Evolutionary conservation across 1,140 invertebrate genomes (phyloP), one percentile per base, ranked within the genome.

Genomic region (Diabrotica virgifera): DNA sequence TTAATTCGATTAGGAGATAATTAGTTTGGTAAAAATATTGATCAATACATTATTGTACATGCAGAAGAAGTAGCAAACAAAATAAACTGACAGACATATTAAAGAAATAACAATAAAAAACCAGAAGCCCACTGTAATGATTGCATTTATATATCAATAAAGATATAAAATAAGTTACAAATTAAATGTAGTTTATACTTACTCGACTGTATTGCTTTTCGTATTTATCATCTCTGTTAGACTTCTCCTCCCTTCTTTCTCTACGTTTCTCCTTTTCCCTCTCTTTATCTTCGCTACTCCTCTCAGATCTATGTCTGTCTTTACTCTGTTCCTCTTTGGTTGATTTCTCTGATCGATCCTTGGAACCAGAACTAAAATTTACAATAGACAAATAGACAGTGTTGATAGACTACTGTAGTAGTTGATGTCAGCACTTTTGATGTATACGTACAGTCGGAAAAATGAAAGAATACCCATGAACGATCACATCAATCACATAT

Each of bases 261-360:
- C 77, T 53, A 75, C 75, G 66, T 74, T 77, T 51, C 74, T 66
- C 68, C 75, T 71, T 71, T 72, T 65, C 63, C 65, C 71, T 65
- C 72, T 77, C 82, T 64, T 76, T 70, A 36, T 78, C 79, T 52
- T 79, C 77, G 53, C 82, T 82, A 14, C 83, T 70, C 83, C 81
- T 74, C 80, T 67, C 14, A 36, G 36, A 24, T 35, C 37, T 64
- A 62, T 81, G 78, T 72, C 83, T 84, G 51, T 84, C 82, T 71
- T 79, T 81, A 0, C 71, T 57, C 46, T 83, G 80, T 55, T 79
- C 76, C 59, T 60, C 58, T 7, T 62, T 66, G 8, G 64, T 53
- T 36, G 46, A 52, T 13, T 72, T 68, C 64, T 74, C 73, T 5
- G 56, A 52, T 60, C 62, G 67, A 57, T 74, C 70, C 51, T 72